Conservation (phyloP, 2,888 invertebrate genomes). For the Camptogramma bilineatum region DNA sequence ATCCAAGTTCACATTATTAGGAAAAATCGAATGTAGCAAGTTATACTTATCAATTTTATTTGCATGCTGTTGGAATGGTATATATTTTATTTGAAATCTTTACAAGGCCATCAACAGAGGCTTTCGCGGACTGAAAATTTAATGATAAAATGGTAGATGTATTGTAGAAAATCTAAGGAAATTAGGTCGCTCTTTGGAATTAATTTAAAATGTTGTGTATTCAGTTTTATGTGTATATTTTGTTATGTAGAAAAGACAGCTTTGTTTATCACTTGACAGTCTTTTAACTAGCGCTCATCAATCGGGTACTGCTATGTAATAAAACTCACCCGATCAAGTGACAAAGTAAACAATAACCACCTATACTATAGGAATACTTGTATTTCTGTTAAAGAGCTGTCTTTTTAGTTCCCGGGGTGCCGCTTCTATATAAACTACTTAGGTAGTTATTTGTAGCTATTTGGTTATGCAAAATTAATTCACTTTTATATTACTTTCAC, state of each 20-base stretch:
- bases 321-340: too few relatives aligned
- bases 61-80: slow-evolving; percentile 78
- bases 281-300: background rate
- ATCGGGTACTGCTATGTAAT: background rate
- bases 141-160: slow-evolving; percentile 2
- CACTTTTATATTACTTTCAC: slow-evolving; percentile 25
- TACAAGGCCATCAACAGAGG: slow-evolving; percentile 55
- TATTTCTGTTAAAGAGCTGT: background rate
- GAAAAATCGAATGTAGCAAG: slow-evolving; percentile 72
- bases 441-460: background rate
- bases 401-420: background rate
- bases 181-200: slow-evolving; percentile 6
- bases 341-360: too few relatives aligned
- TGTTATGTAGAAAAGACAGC: background rate
- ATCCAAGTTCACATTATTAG: slow-evolving; percentile 59
- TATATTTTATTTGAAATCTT: slow-evolving; percentile 75
- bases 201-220: background rate
- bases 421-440: background rate
- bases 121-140: slow-evolving; percentile 58
- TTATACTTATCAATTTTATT: slow-evolving; percentile 77
- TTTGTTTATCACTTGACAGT: background rate
- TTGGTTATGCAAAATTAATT: slow-evolving; percentile 12
- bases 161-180: slow-evolving; percentile 3
- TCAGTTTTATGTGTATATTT: slow-evolving; percentile 1
- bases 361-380: too few relatives aligned